phyloP scores from a whole-genome alignment of 2,113 vertebrate genomes.

The Oryzias curvinotus region DNA sequence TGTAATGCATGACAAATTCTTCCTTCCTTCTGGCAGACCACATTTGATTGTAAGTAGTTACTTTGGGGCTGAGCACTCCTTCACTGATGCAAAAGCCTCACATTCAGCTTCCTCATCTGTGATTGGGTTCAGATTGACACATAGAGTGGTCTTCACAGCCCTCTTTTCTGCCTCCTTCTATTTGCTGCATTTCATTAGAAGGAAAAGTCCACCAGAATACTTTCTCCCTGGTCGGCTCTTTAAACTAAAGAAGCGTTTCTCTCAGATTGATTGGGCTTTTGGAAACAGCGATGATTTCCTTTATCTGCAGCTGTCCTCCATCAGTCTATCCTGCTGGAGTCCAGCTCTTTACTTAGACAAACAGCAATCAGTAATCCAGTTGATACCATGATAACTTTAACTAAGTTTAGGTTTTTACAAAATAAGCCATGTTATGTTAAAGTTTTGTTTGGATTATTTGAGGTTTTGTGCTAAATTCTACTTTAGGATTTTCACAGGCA shows the following conservation, averaged over 20 bases:
- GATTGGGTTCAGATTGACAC: slow-evolving; percentile 14
- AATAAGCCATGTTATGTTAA: neutral
- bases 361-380: too few relatives aligned
- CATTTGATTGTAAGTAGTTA: slow-evolving; percentile 3
- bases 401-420: slow-evolving; percentile 13
- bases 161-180: slow-evolving; percentile 39
- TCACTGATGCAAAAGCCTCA: slow-evolving; percentile 18
- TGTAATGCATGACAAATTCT: slow-evolving; percentile 53
- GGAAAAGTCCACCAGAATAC: slow-evolving; percentile 60
- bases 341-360: too few relatives aligned
- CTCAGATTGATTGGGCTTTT: slow-evolving; percentile 36
- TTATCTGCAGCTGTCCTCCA: slow-evolving; percentile 62
- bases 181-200: slow-evolving; percentile 72
- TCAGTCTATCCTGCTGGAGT: slow-evolving; percentile 44
- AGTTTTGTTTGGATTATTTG: slow-evolving; percentile 19
- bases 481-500: too few relatives aligned
- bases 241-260: slow-evolving; percentile 54
- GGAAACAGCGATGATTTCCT: slow-evolving; percentile 27
- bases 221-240: slow-evolving; percentile 48
- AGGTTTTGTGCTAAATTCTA: slow-evolving; percentile 6
- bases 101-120: slow-evolving; percentile 19
- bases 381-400: too few relatives aligned
- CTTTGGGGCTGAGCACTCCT: slow-evolving; percentile 16
- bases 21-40: slow-evolving; percentile 43
- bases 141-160: slow-evolving; percentile 30